A percentile compares a stretch with the other conserved stretches of the same genome.
phyloP scores from a whole-genome alignment of 2,797 vertebrate genomes.

The Poecilia velifera region DNA sequence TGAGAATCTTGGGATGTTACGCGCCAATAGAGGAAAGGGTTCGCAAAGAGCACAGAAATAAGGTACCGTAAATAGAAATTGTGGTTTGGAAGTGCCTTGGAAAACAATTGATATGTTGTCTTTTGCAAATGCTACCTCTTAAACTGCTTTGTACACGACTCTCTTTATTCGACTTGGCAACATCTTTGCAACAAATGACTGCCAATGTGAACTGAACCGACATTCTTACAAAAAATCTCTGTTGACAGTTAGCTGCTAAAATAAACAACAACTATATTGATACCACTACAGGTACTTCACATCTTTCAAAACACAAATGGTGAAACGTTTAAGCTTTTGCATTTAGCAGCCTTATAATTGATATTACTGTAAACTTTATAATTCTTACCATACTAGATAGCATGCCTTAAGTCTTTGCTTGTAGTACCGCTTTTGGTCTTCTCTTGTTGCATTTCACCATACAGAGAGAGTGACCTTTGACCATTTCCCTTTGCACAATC shows the following conservation, averaged over 20 bases:
- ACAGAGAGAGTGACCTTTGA: background rate
- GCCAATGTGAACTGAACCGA: background rate
- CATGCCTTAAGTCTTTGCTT: no score
- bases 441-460: conserved; percentile 1
- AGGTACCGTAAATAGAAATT: background rate
- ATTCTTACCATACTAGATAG: background rate
- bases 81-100: background rate
- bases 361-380: background rate
- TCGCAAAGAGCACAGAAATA: background rate
- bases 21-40: conserved; percentile 5
- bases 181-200: background rate
- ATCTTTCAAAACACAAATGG: background rate
- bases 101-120: background rate
- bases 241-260: background rate
- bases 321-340: background rate
- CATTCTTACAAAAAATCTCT: background rate
- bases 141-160: background rate
- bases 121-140: background rate
- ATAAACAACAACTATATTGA: background rate
- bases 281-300: background rate
- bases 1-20: conserved; percentile 25
- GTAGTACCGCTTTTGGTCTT: background rate
- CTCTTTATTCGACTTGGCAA: background rate
- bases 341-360: background rate
- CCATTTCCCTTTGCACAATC: background rate